A percentile compares a stretch with the other conserved stretches of the same genome.
These are phyloP conservation scores for Pelosia muscerda DNA, from an alignment of 2,888 invertebrate species.

Conservation along the genomic window DNA sequence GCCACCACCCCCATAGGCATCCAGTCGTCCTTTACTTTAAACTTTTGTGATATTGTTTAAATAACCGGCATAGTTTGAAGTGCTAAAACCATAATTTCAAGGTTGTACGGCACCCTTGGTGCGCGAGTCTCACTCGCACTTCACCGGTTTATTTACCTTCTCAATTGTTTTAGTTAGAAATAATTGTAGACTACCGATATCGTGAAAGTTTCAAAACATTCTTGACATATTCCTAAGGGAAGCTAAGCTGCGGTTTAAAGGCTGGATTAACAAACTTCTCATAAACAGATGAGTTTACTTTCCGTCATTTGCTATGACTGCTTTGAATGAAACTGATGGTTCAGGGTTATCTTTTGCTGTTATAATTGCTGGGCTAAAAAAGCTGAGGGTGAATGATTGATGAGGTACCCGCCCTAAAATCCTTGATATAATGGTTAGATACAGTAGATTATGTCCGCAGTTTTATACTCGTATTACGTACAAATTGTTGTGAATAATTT, in stretches of 20 bases:
- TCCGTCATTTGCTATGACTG: background rate
- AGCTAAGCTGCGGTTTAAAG: background rate
- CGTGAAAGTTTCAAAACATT: background rate
- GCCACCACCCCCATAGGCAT: too few relatives aligned
- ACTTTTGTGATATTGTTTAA: too few relatives aligned
- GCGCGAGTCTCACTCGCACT: too few relatives aligned
- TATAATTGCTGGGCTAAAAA: background rate
- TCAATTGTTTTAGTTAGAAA: too few relatives aligned
- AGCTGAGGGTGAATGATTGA: conserved; percentile 2
- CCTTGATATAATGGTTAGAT: background rate
- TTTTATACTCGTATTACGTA: background rate
- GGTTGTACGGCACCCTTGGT: too few relatives aligned
- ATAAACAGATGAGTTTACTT: background rate
- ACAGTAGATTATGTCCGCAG: background rate
- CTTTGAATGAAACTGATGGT: background rate
- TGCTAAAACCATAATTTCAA: too few relatives aligned
- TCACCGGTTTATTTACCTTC: too few relatives aligned
- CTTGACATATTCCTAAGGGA: too few relatives aligned
- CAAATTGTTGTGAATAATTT: background rate
- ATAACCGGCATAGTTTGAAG: too few relatives aligned
- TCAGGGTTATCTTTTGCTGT: conserved; percentile 4
- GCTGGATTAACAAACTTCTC: background rate
- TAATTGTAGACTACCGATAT: background rate
- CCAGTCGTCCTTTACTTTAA: too few relatives aligned
- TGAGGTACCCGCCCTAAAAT: background rate